phyloP scores from a whole-genome alignment of 92 coral and sea anemone genomes.

The Meandrina meandrites region DNA sequence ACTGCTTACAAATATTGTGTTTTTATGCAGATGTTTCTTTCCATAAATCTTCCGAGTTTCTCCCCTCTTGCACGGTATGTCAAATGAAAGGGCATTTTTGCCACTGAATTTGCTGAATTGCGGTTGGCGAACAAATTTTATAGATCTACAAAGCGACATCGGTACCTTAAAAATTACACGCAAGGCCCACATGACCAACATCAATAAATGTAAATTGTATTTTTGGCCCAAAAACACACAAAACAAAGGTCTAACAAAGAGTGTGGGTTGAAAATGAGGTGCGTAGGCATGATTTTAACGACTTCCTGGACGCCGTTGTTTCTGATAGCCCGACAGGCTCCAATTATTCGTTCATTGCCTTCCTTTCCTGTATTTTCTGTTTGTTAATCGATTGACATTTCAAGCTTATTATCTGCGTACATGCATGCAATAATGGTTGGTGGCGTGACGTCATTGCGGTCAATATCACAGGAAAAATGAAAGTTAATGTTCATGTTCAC shows the following conservation, averaged over 20 bases:
- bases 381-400: neutral
- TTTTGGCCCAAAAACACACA: neutral
- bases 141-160: neutral
- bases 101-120: neutral
- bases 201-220: too few relatives aligned
- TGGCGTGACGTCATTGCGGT: slow-evolving; percentile 4
- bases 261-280: neutral
- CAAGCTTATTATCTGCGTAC: neutral
- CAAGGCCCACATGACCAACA: too few relatives aligned
- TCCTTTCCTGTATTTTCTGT: neutral
- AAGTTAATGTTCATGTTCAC: neutral
- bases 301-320: neutral
- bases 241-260: neutral
- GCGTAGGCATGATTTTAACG: neutral
- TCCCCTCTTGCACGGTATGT: too few relatives aligned
- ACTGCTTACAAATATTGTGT: too few relatives aligned
- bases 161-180: neutral
- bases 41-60: too few relatives aligned
- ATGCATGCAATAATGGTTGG: neutral
- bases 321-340: neutral
- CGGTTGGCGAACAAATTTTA: neutral
- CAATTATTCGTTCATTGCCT: neutral
- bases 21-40: too few relatives aligned
- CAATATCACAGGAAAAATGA: neutral
- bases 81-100: too few relatives aligned